phyloP scores from a whole-genome alignment of 2,113 vertebrate genomes.

The Gopherus evgoodei region DNA sequence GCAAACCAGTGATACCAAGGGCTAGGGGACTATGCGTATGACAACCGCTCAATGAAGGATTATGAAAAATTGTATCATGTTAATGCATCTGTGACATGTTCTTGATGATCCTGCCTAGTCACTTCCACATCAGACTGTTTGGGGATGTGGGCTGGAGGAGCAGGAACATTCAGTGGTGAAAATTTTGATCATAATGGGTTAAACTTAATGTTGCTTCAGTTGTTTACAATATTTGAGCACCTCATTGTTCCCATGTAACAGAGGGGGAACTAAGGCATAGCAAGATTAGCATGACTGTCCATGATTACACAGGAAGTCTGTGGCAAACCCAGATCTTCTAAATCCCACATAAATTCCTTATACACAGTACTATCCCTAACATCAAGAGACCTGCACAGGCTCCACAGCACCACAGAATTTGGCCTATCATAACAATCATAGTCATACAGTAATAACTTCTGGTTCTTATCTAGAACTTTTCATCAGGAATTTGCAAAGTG shows the following conservation, averaged over 20 bases:
- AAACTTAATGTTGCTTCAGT: background rate
- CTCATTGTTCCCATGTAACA: background rate
- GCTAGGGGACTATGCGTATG: background rate
- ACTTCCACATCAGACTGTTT: background rate
- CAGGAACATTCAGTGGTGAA: background rate
- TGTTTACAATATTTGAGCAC: background rate
- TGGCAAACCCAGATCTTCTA: background rate
- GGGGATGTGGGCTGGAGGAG: background rate
- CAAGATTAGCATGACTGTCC: background rate
- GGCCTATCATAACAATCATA: background rate
- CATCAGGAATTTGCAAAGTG: background rate
- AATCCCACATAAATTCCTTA: background rate
- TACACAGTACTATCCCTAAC: background rate
- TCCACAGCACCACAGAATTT: background rate
- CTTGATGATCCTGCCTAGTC: background rate
- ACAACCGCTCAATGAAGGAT: background rate
- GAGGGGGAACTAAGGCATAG: background rate
- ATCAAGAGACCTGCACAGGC: background rate
- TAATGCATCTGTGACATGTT: background rate
- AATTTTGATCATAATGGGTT: background rate
- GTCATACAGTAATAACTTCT: background rate
- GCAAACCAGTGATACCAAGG: background rate
- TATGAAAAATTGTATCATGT: background rate
- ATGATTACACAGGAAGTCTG: no score
- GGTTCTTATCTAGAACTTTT: background rate